Base-by-base conservation (phyloP, 2,888 invertebrate species). In the Sesia apiformis region DNA sequence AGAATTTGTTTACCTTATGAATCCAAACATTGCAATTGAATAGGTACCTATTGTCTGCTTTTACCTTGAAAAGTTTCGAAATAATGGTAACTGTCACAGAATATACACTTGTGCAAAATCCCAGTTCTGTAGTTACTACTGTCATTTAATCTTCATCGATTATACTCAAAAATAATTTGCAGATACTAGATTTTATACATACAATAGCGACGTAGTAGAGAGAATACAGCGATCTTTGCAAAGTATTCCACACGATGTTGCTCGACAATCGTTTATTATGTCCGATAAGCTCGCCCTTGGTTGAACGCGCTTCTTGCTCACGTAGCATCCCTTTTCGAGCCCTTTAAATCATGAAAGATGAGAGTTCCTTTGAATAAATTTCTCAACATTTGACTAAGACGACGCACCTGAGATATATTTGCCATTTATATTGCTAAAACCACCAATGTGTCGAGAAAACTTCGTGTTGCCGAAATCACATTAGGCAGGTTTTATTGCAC, bases 241-340 rank as follows among this genome's bases (percentile, higher is more conserved):
- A 23, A 23, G 23, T 23, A 23, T 23, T 23, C 23, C 23, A 23
- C 23, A 23, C 23, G 23, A 43, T 43, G 43, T 6, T 43, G 8
- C 53, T 80, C 4, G 91, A 92, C 23, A 90, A 95, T 51, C 94
- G 95, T 1, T 52, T 40, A 52, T 23, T 5, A 40, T 8, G 46
- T 46, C 38, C n/a, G 50, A 41, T 41, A n/a, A 50, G 57, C 41
- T 51, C 51, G 56, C 52, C 49, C 52, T 39, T 56, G 56, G 58
- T 64, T 61, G 50, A 58, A 56, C 55, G 55, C 52, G 55, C 59
- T 63, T 59, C 57, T 57, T 61, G 55, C 63, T 63, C 58, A 59
- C 55, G 58, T 57, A 54, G 56, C 58, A 40, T 53, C 55, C 52
- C 54, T 57, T 58, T 56, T 59, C 60, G 59, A 58, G 57, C 53